Conservation (phyloP, 2,797 vertebrate genomes). For the Squalus acanthias region DNA sequence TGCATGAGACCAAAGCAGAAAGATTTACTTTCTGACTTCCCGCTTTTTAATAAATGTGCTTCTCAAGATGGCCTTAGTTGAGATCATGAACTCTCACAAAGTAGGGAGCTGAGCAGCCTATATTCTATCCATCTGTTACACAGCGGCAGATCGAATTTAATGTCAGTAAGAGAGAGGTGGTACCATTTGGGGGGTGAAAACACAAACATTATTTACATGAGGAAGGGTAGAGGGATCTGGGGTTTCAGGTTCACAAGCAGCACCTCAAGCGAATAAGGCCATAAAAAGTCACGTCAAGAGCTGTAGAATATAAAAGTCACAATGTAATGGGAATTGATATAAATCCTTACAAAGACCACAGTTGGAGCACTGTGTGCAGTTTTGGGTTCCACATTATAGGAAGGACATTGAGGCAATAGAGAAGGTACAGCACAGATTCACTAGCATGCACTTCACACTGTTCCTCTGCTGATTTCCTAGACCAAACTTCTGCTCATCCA, state of each 20-base stretch:
- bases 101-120: neutral
- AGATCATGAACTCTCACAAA: neutral
- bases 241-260: neutral
- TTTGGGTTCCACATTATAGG: neutral
- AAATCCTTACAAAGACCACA: neutral
- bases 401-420: neutral
- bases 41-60: neutral
- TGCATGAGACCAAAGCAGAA: neutral
- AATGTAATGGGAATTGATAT: neutral
- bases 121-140: neutral
- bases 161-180: neutral
- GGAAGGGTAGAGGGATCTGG: neutral
- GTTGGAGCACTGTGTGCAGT: neutral
- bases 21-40: neutral
- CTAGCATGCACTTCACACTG: too few species aligned
- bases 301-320: neutral
- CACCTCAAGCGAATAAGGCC: neutral
- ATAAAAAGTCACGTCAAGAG: neutral
- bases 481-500: too few species aligned
- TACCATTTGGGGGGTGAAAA: neutral
- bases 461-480: too few species aligned
- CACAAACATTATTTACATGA: neutral
- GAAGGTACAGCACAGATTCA: too few species aligned
- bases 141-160: neutral
- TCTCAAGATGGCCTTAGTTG: neutral